phyloP scores from a whole-genome alignment of 2,888 invertebrate species.

The Ceramica pisi region DNA sequence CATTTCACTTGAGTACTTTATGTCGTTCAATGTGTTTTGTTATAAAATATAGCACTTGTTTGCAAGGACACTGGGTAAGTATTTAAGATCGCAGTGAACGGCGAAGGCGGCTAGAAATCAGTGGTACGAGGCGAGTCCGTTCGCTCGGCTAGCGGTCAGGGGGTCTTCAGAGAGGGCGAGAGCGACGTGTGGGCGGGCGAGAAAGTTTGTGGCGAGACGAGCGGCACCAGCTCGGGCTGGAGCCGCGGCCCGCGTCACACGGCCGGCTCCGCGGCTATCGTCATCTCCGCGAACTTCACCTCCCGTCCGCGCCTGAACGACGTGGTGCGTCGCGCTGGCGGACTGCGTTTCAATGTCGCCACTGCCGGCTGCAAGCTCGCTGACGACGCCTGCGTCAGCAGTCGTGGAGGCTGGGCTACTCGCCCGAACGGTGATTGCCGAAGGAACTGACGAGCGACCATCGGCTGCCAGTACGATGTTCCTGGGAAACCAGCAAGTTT shows the following conservation, averaged over 20 bases:
- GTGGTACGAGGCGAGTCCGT: conserved; percentile 80
- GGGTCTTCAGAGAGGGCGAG: conserved; percentile 66
- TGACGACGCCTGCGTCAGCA: conserved; percentile 85
- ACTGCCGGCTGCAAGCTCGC: conserved; percentile 85
- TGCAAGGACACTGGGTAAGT: conserved; percentile 44
- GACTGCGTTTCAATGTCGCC: conserved; percentile 78
- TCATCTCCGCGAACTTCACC: conserved; percentile 89
- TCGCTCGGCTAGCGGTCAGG: conserved; percentile 82
- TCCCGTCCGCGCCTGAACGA: conserved; percentile 88
- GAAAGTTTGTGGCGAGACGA: conserved; percentile 74
- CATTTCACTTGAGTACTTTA: conserved; percentile 49
- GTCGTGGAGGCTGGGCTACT: conserved; percentile 76
- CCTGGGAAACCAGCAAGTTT: conserved; percentile 69
- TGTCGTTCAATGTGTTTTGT: conserved; percentile 15
- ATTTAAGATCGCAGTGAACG: conserved; percentile 34
- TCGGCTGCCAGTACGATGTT: conserved; percentile 92
- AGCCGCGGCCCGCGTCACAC: conserved; percentile 90
- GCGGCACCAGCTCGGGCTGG: conserved; percentile 90
- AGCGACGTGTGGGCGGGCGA: conserved; percentile 68
- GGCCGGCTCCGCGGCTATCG: conserved; percentile 76
- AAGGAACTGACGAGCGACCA: conserved; percentile 94
- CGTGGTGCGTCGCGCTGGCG: conserved; percentile 84
- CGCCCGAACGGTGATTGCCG: conserved; percentile 92
- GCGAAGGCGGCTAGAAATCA: conserved; percentile 77
- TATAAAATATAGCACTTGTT: conserved; percentile 43